Conservation (phyloP, 2,888 invertebrate genomes). For the Drosophila pseudotalamancana region DNA sequence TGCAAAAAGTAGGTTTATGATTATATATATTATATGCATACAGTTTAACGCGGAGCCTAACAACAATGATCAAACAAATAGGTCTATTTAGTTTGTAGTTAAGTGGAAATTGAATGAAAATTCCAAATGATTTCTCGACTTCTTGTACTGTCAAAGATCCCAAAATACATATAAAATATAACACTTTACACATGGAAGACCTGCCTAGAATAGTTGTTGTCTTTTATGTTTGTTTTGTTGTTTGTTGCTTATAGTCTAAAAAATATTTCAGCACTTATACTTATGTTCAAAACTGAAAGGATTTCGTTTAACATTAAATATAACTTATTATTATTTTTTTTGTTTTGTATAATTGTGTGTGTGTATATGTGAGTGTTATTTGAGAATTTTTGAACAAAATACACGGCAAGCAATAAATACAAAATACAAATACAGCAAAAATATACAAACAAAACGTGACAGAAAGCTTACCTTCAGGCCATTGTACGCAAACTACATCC, state of each 20-base stretch:
- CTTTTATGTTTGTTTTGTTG: slow-evolving; percentile 8
- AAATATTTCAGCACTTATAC: slow-evolving; percentile 37
- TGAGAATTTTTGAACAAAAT: slow-evolving; percentile 66
- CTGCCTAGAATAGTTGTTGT: slow-evolving; percentile 31
- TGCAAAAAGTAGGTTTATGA: slow-evolving; percentile 44
- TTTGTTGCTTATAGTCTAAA: slow-evolving; percentile 44
- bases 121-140: slow-evolving; percentile 35
- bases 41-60: slow-evolving; percentile 65
- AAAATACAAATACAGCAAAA: slow-evolving; percentile 64
- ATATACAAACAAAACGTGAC: slow-evolving; percentile 36
- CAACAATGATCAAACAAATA: slow-evolving; percentile 41
- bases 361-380: slow-evolving; percentile 43
- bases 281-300: slow-evolving; percentile 43
- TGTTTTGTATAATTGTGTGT: slow-evolving; percentile 25
- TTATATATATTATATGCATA: slow-evolving; percentile 63
- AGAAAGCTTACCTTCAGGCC: slow-evolving; percentile 92
- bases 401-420: slow-evolving; percentile 75
- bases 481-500: slow-evolving; percentile 93
- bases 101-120: slow-evolving; percentile 24
- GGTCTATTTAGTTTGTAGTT: slow-evolving; percentile 26
- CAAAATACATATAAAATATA: slow-evolving; percentile 22
- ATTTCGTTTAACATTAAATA: slow-evolving; percentile 38
- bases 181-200: slow-evolving; percentile 5
- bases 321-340: slow-evolving; percentile 56
- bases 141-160: slow-evolving; percentile 40